phyloP scores from a whole-genome alignment of 1,140 invertebrate genomes.

The Atta cephalotes region DNA sequence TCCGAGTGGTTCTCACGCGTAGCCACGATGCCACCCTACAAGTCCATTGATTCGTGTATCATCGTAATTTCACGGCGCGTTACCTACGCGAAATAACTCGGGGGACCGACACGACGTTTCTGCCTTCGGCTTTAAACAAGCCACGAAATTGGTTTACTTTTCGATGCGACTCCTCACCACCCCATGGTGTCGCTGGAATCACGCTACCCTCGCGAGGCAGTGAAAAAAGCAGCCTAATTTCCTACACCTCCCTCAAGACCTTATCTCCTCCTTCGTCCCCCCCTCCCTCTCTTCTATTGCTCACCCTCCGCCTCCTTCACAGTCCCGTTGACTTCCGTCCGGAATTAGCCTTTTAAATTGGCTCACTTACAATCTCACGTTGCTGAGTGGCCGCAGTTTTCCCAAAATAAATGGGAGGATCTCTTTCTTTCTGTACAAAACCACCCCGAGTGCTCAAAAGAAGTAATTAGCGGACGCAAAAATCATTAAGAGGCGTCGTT shows the following conservation, averaged over 20 bases:
- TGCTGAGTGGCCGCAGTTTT: constrained; percentile 38
- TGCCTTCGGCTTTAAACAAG: constrained; percentile 84
- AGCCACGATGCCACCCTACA: constrained; percentile 63
- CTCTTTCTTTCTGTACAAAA: background rate
- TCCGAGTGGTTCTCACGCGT: constrained; percentile 73
- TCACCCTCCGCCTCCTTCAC: constrained; percentile 7
- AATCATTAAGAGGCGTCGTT: constrained; percentile 34
- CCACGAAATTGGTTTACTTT: constrained; percentile 86
- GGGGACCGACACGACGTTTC: constrained; percentile 79
- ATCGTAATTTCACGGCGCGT: constrained; percentile 87
- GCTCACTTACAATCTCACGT: constrained; percentile 76
- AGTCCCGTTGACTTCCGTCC: constrained; percentile 73
- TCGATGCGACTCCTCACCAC: constrained; percentile 64
- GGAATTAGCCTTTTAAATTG: constrained; percentile 86
- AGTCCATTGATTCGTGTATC: constrained; percentile 86
- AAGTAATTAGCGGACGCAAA: constrained; percentile 37
- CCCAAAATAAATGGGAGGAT: constrained; percentile 10
- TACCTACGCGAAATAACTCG: constrained; percentile 86
- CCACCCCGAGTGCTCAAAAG: background rate
- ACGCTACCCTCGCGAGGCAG: constrained; percentile 72
- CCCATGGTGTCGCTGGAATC: constrained; percentile 71
- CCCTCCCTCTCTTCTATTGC: background rate
- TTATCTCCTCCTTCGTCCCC: constrained; percentile 48
- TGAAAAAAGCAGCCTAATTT: constrained; percentile 82
- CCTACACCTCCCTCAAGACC: constrained; percentile 72